Base-by-base conservation (phyloP, 1,140 invertebrate genomes). In the Drosophila parvula region DNA sequence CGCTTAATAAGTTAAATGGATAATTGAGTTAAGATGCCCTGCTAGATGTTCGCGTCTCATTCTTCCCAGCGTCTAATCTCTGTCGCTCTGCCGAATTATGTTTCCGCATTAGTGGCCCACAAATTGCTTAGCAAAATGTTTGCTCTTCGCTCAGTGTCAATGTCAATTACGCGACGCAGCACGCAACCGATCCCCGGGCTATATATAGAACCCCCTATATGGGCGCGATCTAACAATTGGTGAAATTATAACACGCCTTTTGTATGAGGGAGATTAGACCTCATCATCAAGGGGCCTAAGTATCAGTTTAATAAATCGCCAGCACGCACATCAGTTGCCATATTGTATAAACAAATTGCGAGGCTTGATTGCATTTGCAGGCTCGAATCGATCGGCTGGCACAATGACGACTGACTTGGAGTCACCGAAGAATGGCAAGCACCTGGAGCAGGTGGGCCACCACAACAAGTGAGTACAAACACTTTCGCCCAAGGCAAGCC, bases 11-110 rank as follows among this genome's bases (percentile, higher is more conserved):
- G 74, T 78, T 90, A 89, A 89, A 89, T 89, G 70, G 78, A 89
- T 89, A 89, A 89, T 89, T 89, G 84, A 84, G 84, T 76, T 89
- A 84, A 81, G 84, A 84, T 82, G 84, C 84, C 68, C 85, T n/a
- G 22, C 22, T 22, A 18, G 38, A 53, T 65, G 55, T n/a, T 50
- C 22, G 5, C 22, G 5, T 50, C 48, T 41, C 38, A 43, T 45
- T 44, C 34, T 51, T 43, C 44, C 44, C 38, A 58, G 22, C 61
- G 16, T 56, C 41, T n/a, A 55, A 69, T 47, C 58, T 58, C 38
- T 28, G 36, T 38, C 48, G 28, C 43, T 4, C 16, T 56, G 27
- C 22, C 27, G 28, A 51, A 61, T 78, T 78, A 67, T 70, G 62
- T 85, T 78, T 85, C 74, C 82, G 78, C 67, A 82, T 82, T 82